A percentile compares a stretch with the other conserved stretches of the same genome.
phyloP scores from a whole-genome alignment of 2,888 invertebrate genomes.

The Anarsia innoxiella region DNA sequence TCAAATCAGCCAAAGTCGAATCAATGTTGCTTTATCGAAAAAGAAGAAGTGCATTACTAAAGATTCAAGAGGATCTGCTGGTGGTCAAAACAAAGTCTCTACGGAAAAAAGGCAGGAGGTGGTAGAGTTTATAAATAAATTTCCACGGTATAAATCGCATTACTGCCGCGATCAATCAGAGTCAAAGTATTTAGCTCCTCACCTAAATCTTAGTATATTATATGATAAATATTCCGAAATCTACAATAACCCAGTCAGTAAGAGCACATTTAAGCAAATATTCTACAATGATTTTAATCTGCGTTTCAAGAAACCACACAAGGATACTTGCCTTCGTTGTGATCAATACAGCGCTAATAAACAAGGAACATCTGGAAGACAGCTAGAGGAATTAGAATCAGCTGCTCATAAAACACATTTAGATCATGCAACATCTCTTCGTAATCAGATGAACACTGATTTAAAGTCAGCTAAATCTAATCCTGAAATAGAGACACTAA shows the following conservation, averaged over 20 bases:
- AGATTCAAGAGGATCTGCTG: not conserved
- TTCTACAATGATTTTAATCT: not conserved
- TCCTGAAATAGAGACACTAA: not conserved
- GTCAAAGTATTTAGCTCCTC: not conserved
- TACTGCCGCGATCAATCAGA: not conserved
- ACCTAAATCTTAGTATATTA: not conserved
- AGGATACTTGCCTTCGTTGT: not conserved
- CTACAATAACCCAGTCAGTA: not conserved
- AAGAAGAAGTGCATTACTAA: not conserved
- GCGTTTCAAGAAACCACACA: not conserved
- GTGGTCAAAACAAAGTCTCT: not conserved
- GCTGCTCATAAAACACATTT: not conserved
- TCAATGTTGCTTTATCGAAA: not conserved
- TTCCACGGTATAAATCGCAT: not conserved
- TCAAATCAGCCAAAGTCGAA: not conserved
- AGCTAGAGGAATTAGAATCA: not conserved
- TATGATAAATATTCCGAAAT: not conserved
- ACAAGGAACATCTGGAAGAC: not conserved
- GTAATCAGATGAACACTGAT: not conserved
- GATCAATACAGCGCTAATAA: not conserved
- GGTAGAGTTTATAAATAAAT: not conserved
- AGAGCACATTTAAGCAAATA: not conserved
- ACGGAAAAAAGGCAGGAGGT: not conserved
- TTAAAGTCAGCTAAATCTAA: not conserved
- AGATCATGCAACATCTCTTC: not conserved